Base-by-base conservation (phyloP, 2,797 vertebrate species). In the Sparus aurata region DNA sequence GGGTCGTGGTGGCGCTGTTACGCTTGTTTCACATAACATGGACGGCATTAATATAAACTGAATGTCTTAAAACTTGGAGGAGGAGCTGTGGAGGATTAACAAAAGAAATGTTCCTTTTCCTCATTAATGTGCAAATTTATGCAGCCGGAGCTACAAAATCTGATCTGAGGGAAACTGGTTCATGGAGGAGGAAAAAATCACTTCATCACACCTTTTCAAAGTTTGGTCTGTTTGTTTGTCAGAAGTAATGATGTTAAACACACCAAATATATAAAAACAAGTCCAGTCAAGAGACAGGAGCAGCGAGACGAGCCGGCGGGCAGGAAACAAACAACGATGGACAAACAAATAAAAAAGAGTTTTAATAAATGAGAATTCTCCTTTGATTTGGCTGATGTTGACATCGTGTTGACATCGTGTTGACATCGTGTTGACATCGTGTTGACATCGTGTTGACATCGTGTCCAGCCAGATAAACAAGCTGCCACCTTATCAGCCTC, bases 111-210 rank as follows among this genome's bases (percentile, higher is more conserved):
- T 30, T 30, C 52, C 18, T 12, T 41, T 41, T 61, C 43, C 34
- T 74, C 20, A 34, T 77, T 49, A 49, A 49, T 17, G 45, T 57
- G 59, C 27, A 77, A 30, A 77, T 70, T 12, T 53, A 55, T 55
- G 74, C 58, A 55, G 73, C 57, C 52, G 34, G 15, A 61, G 53
- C 55, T 18, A 20, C 50, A 41, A 67, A 43, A 50, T 34, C 55
- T 34, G 34, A 53, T 53, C 30, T 16, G 47, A 38, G n/a, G 30
- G 20, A 17, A 66, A 52, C 20, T 65, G 62, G 17, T 20, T 64
- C 38, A 38, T 12, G 5, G 23, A 30, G 17, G 23, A 4, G 34
- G 3, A n/a, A 38, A 20, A 2, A 12, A 57, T 30, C 30, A 12
- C 17, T 58, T 58, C n/a, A 1, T n/a, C 30, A 59, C 58, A 41